phyloP scores from a whole-genome alignment of 2,797 vertebrate species.

The Emys orbicularis region DNA sequence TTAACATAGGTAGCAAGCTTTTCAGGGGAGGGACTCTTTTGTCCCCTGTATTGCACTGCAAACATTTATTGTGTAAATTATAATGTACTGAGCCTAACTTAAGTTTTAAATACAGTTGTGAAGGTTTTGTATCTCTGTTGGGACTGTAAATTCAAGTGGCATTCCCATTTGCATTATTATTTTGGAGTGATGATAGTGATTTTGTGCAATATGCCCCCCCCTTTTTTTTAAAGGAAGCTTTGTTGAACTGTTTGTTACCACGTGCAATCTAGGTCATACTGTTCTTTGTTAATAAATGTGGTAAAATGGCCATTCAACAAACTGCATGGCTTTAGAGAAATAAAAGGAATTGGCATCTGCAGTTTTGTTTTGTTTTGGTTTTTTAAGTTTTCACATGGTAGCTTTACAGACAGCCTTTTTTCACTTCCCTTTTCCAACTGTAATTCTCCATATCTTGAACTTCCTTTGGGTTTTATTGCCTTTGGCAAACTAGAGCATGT shows the following conservation, averaged over 20 bases:
- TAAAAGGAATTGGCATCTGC: not conserved
- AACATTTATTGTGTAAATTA: not conserved
- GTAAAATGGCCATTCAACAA: not conserved
- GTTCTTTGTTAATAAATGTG: not conserved
- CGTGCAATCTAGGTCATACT: not conserved
- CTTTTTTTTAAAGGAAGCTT: not conserved
- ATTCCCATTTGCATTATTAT: not conserved
- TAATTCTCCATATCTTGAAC: not conserved
- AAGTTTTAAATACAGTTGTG: not conserved
- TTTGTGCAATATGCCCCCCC: not conserved
- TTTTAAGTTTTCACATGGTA: not conserved
- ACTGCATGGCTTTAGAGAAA: not conserved
- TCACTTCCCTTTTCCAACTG: not conserved
- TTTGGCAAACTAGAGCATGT: not conserved
- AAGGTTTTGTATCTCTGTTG: not conserved
- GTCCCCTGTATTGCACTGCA: not conserved
- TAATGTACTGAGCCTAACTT: not conserved
- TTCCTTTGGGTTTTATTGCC: not conserved
- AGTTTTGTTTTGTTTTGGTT: not conserved
- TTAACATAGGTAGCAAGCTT: not conserved
- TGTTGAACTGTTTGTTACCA: not conserved
- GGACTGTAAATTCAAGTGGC: not conserved
- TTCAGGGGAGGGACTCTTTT: not conserved
- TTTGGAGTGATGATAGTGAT: not conserved
- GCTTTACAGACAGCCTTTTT: not conserved